Evolutionary conservation across 2,113 vertebrate genomes (phyloP), one percentile per base, ranked within the genome.

Genomic region (Monopterus albus): DNA sequence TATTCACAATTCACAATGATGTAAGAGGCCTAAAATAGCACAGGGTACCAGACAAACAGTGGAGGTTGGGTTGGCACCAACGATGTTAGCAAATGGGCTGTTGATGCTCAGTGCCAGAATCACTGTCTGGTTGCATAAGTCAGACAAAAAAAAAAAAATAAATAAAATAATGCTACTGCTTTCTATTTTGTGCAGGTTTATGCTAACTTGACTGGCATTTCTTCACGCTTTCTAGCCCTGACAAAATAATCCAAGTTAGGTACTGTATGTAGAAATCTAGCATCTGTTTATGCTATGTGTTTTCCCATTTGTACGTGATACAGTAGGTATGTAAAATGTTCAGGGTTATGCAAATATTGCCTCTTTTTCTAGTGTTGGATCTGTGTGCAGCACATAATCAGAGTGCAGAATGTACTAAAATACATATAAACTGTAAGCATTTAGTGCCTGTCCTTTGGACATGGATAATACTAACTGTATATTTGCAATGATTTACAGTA

Each of bases 1-100:
- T 73, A 86, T 81, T 87, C 74, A 56, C 79, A 64, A n/a, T n/a
- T n/a, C 43, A 63, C 61, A 75, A 84, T 85, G 81, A 91, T 83
- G 75, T 86, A 79, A 87, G 66, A 42, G 14, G 35, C 81, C 71
- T 61, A 68, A 83, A 91, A 89, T 89, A 89, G 82, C 29, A 6
- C 77, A 49, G 20, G 28, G 53, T 80, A 66, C 71, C 76, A 81
- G 69, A 72, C 73, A 33, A 61, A 56, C 68, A 46, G 61, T 63
- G 69, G 76, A 64, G 61, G 63, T 60, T 73, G 18, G 62, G 47
- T 57, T 70, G 61, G 50, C 63, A 70, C 52, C 66, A 47, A 61
- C 62, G 59, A 42, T 60, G 60, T 63, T 50, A 60, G 73, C 70
- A 68, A 81, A 77, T 78, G 63, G 62, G 56, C 50, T 78, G 51